Conservation (phyloP, 2,888 invertebrate genomes). For the Nemurella pictetii region DNA sequence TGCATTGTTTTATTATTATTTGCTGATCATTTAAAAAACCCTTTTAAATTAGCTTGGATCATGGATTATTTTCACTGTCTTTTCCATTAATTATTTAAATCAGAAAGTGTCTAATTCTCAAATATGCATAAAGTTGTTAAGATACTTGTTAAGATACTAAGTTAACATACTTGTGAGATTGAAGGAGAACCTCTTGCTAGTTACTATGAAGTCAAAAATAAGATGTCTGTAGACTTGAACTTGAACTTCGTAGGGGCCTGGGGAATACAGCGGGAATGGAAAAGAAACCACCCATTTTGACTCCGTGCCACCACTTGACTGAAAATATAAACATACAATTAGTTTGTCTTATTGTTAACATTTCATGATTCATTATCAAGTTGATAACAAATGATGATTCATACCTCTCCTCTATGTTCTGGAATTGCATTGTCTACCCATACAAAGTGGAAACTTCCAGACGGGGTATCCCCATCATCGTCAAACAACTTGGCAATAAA, state of each 20-base stretch:
- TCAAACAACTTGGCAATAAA: conserved; percentile 65
- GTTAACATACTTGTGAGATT: conserved; percentile 55
- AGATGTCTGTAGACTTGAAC: conserved; percentile 55
- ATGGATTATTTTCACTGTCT: too few species aligned
- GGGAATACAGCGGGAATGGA: conserved; percentile 55
- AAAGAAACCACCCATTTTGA: conserved; percentile 68
- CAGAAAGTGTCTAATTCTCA: too few species aligned
- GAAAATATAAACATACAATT: not conserved
- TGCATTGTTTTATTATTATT: conserved; percentile 33
- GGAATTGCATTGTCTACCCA: conserved; percentile 67
- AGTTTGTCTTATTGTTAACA: not conserved
- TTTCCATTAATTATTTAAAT: too few species aligned
- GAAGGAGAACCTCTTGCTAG: conserved; percentile 50
- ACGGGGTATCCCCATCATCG: conserved; percentile 49
- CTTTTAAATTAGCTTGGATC: too few species aligned
- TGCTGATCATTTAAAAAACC: too few species aligned
- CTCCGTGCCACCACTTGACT: conserved; percentile 54
- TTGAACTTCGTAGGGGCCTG: conserved; percentile 63
- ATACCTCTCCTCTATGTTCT: conserved; percentile 50
- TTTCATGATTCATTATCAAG: not conserved
- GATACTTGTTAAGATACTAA: conserved; percentile 30
- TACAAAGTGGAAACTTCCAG: conserved; percentile 57
- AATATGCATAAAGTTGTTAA: too few species aligned
- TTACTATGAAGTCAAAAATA: conserved; percentile 51
- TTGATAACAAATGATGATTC: conserved; percentile 51